Conservation (phyloP, 2,113 vertebrate species). For the Cardinalis cardinalis region DNA sequence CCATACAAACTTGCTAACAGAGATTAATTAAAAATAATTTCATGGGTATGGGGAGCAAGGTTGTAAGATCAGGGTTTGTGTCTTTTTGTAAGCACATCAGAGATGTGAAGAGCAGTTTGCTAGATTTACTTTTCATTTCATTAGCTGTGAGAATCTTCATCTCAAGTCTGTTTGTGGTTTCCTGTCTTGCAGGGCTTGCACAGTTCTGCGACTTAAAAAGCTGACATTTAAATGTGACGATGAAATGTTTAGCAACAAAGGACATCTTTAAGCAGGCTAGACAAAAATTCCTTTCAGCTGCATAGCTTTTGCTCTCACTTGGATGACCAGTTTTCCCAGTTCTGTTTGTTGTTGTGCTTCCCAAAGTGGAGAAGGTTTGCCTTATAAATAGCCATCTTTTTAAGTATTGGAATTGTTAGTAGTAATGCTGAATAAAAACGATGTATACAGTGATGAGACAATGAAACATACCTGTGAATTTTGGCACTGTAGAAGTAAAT, state of each 20-base stretch:
- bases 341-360: not conserved
- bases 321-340: not conserved
- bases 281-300: constrained; percentile 15
- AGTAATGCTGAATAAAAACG: not conserved
- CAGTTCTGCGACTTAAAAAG: not conserved
- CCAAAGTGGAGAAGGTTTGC: not conserved
- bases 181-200: not conserved
- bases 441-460: not conserved
- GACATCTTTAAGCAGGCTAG: not conserved
- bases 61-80: not conserved
- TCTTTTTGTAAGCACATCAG: not conserved
- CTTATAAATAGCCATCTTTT: not conserved
- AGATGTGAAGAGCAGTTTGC: not conserved
- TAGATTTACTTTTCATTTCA: not conserved
- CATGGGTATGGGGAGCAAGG: not conserved
- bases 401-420: not conserved
- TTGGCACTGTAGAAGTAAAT: not conserved
- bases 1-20: not conserved
- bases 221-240: not conserved
- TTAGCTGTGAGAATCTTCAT: not conserved
- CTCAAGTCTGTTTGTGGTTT: not conserved
- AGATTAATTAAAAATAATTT: not conserved
- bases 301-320: constrained; percentile 2
- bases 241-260: not conserved
- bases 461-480: not conserved